Evolutionary conservation across 2,113 vertebrate genomes (phyloP).

Genomic region (Isichthys henryi): DNA sequence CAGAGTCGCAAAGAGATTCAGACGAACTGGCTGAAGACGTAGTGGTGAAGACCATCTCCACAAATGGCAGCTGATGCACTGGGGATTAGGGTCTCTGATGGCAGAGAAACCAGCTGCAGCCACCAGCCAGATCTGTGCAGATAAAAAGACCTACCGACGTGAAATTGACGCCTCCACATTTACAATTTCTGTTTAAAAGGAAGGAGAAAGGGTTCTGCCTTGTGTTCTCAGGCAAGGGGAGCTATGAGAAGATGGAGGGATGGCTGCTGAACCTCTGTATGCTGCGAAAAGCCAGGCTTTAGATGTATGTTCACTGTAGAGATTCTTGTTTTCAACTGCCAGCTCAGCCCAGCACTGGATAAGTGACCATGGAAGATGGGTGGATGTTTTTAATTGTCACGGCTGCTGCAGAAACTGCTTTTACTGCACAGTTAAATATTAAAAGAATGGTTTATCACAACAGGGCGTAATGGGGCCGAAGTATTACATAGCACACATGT

Average conservation of each 20-base stretch:
- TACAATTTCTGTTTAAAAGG: not conserved
- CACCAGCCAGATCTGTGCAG: not conserved
- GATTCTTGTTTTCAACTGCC: not conserved
- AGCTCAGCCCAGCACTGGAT: not conserved
- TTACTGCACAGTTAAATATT: not conserved
- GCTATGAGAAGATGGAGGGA: not conserved
- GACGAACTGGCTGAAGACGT: not conserved
- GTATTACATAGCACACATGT: not conserved
- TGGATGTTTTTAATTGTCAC: not conserved
- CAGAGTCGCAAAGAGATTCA: not conserved
- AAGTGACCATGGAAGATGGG: not conserved
- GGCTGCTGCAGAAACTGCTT: not conserved
- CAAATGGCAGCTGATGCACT: not conserved
- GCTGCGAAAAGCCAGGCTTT: not conserved
- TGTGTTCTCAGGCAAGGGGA: not conserved
- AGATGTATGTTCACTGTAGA: not conserved
- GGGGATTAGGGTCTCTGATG: not conserved
- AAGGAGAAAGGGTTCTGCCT: not conserved
- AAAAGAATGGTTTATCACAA: not conserved
- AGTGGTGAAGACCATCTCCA: not conserved
- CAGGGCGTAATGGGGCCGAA: not conserved
- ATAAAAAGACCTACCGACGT: not conserved
- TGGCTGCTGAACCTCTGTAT: not conserved
- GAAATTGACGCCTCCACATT: not conserved
- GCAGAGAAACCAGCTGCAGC: not conserved